A percentile compares a stretch with the other conserved stretches of the same genome.
These are phyloP conservation scores for Alligator sinensis DNA, from an alignment of 2,113 vertebrate species.

Conservation along the genomic window DNA sequence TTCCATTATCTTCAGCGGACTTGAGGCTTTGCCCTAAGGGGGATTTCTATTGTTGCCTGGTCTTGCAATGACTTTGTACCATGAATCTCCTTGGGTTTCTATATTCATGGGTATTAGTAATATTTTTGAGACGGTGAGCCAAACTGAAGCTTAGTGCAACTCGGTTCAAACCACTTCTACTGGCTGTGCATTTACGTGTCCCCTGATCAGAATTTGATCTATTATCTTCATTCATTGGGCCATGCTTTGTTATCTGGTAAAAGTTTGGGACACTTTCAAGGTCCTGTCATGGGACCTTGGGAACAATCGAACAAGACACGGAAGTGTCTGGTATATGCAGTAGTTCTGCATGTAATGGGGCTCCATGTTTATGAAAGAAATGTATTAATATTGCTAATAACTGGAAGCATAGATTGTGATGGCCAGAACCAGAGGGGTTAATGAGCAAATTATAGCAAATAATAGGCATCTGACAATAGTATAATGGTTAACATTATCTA, in stretches of 20 bases:
- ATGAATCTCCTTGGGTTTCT: neutral
- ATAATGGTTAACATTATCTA: too few relatives aligned
- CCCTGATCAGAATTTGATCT: neutral
- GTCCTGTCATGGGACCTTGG: neutral
- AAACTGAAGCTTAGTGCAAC: neutral
- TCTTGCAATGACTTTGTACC: neutral
- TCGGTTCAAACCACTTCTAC: neutral
- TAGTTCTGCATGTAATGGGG: rapidly evolving
- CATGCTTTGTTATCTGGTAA: neutral
- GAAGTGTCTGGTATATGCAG: neutral
- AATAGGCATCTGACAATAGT: too few relatives aligned
- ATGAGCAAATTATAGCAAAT: too few relatives aligned
- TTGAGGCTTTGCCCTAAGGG: too few relatives aligned
- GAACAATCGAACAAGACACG: rapidly evolving
- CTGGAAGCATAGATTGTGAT: too few relatives aligned
- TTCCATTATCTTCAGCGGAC: too few relatives aligned
- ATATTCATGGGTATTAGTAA: neutral
- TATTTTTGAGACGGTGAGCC: neutral
- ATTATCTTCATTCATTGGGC: neutral
- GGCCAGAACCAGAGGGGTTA: too few relatives aligned
- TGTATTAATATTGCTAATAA: rapidly evolving
- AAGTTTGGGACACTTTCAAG: rapidly evolving
- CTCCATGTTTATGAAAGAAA: neutral
- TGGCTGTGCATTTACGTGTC: neutral
- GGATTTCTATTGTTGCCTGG: neutral